phyloP scores from a whole-genome alignment of 2,113 vertebrate genomes.

The Anarrhichthys ocellatus region DNA sequence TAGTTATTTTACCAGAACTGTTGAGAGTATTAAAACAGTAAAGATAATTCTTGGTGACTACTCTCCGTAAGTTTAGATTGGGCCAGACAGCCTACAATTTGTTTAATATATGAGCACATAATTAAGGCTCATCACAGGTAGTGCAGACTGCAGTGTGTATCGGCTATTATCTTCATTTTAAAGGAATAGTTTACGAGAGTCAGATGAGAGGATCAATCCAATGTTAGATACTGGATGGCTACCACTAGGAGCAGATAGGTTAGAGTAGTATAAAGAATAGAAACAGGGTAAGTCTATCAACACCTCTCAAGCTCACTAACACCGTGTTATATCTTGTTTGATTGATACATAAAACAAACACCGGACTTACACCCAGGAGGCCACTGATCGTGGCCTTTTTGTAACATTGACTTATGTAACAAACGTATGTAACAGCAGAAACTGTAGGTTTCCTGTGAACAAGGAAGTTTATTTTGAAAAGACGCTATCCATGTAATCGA shows the following conservation, averaged over 20 bases:
- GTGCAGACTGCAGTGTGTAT: conserved; percentile 25
- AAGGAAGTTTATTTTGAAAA: neutral
- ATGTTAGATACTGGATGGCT: neutral
- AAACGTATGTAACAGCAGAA: neutral
- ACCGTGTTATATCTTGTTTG: neutral
- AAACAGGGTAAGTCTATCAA: neutral
- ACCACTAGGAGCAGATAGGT: neutral
- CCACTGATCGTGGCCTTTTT: neutral
- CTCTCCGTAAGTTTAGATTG: conserved; percentile 31
- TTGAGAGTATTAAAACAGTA: conserved; percentile 12
- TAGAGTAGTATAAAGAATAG: neutral
- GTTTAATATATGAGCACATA: conserved; percentile 25
- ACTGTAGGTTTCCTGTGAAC: neutral
- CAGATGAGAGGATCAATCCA: neutral
- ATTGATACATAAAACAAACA: neutral
- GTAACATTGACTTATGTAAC: neutral
- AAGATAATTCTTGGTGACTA: conserved; percentile 24
- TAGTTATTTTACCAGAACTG: neutral
- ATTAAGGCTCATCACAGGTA: conserved; percentile 43
- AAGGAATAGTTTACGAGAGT: neutral
- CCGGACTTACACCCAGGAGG: too few species aligned
- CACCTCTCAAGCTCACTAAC: neutral
- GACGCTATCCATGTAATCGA: neutral
- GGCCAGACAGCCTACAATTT: conserved; percentile 29
- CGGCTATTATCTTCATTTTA: conserved; percentile 27